Base-by-base conservation (phyloP, 2,113 vertebrate genomes). In the Carassius auratus region DNA sequence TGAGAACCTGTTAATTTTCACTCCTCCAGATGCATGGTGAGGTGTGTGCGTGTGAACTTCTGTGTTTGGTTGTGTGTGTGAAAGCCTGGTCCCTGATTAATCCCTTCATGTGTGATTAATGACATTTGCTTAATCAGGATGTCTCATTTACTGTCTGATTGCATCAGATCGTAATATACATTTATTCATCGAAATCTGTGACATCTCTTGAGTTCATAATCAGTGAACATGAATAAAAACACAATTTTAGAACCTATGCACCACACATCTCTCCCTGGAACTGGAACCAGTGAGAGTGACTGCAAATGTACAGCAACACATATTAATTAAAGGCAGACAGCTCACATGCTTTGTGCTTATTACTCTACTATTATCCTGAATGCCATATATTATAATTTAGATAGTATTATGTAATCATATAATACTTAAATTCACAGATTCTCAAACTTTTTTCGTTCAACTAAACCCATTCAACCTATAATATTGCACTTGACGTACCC, bases 51-150 rank as follows among this genome's bases (percentile, higher is more conserved):
- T 50, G 77, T 14, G 61, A 62, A 61, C 33, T 8, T 69, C 66
- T 71, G 68, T 69, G 8, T 69, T 69, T 69, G 33, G 48, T 38
- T 19, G 14, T 76, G 73, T 38, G n/a, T 78, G 64, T 59, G 62
- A 33, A 69, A 66, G 42, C 30, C 68, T 36, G 26, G 73, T 83
- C 80, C 85, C 86, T 89, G 90, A 90, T 92, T 89, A 89, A 87
- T 90, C 91, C 83, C 78, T 87, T 87, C 87, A 89, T 38, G 73
- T 79, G 86, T 89, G 84, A 89, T 92, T 92, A 86, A 92, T 90
- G 90, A 91, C 86, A 89, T 91, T 84, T 90, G 86, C 88, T 83
- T 91, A 88, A 91, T 92, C 86, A 90, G 66, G 76, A 87, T 87
- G 85, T 84, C 86, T 86, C 85, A 86, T 91, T 91, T 84, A 81